Evolutionary conservation across 2,797 vertebrate genomes (phyloP).

Genomic region (Trichosurus vulpecula): DNA sequence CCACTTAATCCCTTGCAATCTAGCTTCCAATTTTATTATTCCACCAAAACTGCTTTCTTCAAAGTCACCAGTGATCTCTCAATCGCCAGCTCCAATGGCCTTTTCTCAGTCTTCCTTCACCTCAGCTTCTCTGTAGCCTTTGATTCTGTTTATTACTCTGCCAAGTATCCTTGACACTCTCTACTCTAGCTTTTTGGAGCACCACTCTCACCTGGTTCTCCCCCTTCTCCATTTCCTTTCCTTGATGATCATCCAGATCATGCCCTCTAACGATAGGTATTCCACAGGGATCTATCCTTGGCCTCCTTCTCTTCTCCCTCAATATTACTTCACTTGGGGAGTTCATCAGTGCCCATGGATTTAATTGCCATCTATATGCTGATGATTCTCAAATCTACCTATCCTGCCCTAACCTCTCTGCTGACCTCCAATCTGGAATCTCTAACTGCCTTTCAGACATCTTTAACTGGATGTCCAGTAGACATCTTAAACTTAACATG

Average conservation of each 20-base stretch:
- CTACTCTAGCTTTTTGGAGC: not conserved
- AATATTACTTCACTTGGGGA: not conserved
- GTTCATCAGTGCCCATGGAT: not conserved
- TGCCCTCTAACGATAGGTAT: not conserved
- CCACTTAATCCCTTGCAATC: not conserved
- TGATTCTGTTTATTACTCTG: not conserved
- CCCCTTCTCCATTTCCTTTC: not conserved
- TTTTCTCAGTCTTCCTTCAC: not conserved
- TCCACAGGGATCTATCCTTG: not conserved
- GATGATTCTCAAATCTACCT: no score
- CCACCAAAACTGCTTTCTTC: not conserved
- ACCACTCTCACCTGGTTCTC: not conserved
- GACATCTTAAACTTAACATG: no score
- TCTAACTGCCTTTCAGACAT: not conserved
- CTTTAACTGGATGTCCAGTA: not conserved
- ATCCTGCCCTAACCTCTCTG: not conserved
- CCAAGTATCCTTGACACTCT: not conserved
- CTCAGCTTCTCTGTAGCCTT: not conserved
- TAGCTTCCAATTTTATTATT: not conserved
- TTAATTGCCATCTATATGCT: not conserved
- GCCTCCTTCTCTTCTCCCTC: not conserved
- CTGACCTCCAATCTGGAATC: not conserved
- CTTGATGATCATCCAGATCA: not conserved
- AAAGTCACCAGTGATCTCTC: not conserved
- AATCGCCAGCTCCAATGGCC: not conserved